phyloP scores from a whole-genome alignment of 2,888 invertebrate genomes.

The Ypsolopha sequella region DNA sequence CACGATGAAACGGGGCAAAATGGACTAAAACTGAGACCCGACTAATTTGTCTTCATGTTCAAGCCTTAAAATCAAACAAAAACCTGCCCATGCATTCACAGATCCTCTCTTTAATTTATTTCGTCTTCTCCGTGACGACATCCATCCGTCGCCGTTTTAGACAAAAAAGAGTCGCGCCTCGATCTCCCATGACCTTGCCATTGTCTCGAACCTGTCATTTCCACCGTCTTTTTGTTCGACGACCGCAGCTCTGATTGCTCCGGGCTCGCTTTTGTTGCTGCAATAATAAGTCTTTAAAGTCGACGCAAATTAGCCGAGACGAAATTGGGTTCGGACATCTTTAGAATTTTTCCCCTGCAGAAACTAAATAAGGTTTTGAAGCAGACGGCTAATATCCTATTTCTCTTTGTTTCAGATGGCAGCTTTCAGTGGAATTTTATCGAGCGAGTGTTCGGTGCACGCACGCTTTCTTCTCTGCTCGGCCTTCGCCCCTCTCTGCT shows the following conservation, averaged over 20 bases:
- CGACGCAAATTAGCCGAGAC: not conserved
- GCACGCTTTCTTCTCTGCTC: conserved; percentile 91
- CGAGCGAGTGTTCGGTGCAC: conserved; percentile 84
- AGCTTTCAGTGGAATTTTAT: conserved; percentile 78
- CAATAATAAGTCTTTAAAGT: not conserved
- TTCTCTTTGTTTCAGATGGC: conserved; percentile 72
- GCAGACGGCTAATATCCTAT: not conserved
- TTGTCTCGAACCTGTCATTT: conserved; percentile 21
- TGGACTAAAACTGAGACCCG: too few relatives aligned
- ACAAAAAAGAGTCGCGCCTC: conserved; percentile 32
- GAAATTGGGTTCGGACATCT: not conserved
- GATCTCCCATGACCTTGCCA: conserved; percentile 32
- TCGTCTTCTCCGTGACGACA: not conserved
- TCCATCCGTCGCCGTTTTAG: conserved; percentile 23
- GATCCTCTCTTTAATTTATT: not conserved
- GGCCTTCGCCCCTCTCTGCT: conserved; percentile 91
- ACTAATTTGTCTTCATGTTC: not conserved
- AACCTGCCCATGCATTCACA: not conserved
- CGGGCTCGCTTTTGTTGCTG: conserved; percentile 4
- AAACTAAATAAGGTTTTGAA: too few relatives aligned
- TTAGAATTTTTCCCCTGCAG: not conserved
- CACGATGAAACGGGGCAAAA: too few relatives aligned
- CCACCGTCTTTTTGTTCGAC: conserved; percentile 9
- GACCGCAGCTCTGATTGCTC: conserved; percentile 2
- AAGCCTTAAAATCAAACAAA: not conserved